These are phyloP conservation scores for Montipora foliosa DNA, from an alignment of 64 coral and sea anemone species.

Conservation along the genomic window DNA sequence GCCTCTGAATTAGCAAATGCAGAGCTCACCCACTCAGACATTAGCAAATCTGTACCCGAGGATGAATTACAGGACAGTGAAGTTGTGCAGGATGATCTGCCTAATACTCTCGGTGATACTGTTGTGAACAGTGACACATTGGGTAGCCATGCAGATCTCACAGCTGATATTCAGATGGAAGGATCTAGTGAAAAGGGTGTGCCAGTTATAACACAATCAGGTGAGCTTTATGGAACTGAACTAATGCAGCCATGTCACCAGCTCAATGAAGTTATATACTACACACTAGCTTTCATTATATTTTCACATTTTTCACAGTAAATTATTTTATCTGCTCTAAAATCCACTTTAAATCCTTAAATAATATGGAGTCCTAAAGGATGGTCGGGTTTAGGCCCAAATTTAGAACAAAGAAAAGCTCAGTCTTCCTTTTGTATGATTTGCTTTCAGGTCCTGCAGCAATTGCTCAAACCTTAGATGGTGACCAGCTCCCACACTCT, in stretches of 20 bases:
- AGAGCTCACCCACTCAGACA: not conserved
- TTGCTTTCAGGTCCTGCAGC: constrained; percentile 56
- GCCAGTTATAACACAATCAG: not conserved
- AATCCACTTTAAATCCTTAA: too few relatives aligned
- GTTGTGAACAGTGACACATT: not conserved
- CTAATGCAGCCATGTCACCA: not conserved
- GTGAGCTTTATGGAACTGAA: not conserved
- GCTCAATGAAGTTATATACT: not conserved
- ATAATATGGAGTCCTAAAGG: too few relatives aligned
- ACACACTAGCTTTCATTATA: not conserved
- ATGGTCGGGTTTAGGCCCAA: too few relatives aligned
- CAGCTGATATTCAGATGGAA: constrained; percentile 8
- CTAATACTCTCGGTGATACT: not conserved
- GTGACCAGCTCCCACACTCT: constrained; percentile 27
- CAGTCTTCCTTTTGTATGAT: not conserved
- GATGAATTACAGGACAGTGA: constrained; percentile 4
- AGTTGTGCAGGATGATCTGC: not conserved
- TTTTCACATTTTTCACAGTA: too few relatives aligned
- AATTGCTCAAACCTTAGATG: constrained; percentile 70
- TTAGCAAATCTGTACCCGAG: not conserved
- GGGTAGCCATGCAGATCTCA: not conserved
- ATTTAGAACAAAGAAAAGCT: not conserved
- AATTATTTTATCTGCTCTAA: not conserved
- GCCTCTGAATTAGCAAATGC: constrained; percentile 21
- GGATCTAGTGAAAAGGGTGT: not conserved